Evolutionary conservation across 2,797 vertebrate genomes (phyloP).

Genomic region (Xerus rutilus): DNA sequence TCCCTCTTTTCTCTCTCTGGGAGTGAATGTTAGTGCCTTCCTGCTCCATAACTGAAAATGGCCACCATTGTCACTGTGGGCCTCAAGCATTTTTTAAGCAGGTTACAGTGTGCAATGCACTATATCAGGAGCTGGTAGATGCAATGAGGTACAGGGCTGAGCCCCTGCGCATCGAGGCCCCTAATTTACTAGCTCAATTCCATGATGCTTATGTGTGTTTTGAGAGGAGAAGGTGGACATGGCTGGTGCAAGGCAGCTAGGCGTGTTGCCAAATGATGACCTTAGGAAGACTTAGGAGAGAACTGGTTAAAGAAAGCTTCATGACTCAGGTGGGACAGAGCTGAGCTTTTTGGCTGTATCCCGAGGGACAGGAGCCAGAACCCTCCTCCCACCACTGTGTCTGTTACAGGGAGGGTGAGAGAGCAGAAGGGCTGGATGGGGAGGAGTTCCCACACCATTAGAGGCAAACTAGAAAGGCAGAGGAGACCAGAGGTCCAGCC

Average conservation of each 20-base stretch:
- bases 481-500: not conserved
- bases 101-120: not conserved
- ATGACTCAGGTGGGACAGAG: not conserved
- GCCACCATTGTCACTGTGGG: not conserved
- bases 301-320: not conserved
- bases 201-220: not conserved
- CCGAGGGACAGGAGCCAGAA: not conserved
- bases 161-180: not conserved
- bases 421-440: not conserved
- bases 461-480: not conserved
- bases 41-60: not conserved
- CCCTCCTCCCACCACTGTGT: not conserved
- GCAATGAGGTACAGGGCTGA: not conserved
- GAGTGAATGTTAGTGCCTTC: not conserved
- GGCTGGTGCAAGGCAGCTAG: not conserved
- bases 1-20: not conserved
- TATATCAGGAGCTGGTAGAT: not conserved
- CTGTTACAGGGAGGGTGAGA: not conserved
- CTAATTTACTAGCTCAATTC: not conserved
- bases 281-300: not conserved
- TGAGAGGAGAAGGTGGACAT: not conserved
- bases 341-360: not conserved
- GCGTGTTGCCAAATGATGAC: not conserved
- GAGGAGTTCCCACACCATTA: not conserved
- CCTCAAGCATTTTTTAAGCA: not conserved